Base-by-base conservation (phyloP, 2,888 invertebrate genomes). In the Germaria angustata region DNA sequence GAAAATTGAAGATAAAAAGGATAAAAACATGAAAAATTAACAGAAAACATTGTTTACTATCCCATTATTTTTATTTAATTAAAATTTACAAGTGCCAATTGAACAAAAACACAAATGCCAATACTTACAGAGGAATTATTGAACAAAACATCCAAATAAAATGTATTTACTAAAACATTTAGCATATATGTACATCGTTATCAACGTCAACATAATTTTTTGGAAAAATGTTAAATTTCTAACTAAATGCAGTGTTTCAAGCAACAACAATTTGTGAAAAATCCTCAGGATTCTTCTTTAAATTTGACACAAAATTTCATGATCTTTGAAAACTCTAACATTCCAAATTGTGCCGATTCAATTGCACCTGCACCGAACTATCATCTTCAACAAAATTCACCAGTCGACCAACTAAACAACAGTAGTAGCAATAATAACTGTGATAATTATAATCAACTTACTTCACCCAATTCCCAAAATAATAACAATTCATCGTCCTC, bases 401-500 rank as follows among this genome's bases (percentile, higher is more conserved):
- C 72, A 68, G 76, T 28, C 13, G 61, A 61, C 41, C 65, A 28
- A 36, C 65, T 46, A 7, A 63, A 53, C 44, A 69, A 44, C 39
- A 69, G 15, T n/a, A 78, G 6, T 28, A 77, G 11, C 53, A 79
- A 4, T 49, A 65, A 36, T 46, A 84, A 61, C 72, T 81, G 80
- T 81, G 80, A 81, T 81, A 76, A 66, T 28, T 76, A 53, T 36
- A 71, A 71, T 55, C 39, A 51, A 41, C 20, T 68, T 32, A 59
- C 32, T 32, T 68, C 81, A 28, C 55, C 71, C 32, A 68, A 15
- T 55, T 57, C 34, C 15, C 68, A 57, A 36, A 79, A 63, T 63
- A 46, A 44, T 57, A 82, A 85, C 57, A 86, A 86, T 72, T 85
- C 86, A 51, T 78, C 84, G 75, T 85, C 85, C 63, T 85, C 85